These are phyloP conservation scores for Tenthredo notha DNA, from an alignment of 2,888 invertebrate species.

Conservation along the genomic window DNA sequence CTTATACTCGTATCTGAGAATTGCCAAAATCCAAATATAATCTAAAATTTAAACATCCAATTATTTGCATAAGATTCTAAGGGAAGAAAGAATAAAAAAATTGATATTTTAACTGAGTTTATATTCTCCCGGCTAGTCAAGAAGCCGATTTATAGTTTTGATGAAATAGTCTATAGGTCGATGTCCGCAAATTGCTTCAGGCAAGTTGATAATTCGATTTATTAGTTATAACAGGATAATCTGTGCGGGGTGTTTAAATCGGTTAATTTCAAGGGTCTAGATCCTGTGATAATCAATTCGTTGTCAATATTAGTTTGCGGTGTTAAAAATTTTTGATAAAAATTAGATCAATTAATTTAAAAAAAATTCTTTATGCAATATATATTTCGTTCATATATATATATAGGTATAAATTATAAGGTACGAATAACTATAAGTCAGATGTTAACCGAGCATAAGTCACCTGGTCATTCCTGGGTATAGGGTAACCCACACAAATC, in stretches of 20 bases:
- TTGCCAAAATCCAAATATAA: too few species aligned
- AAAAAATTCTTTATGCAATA: too few species aligned
- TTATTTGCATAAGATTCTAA: not conserved
- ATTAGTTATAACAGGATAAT: not conserved
- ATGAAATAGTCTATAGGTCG: not conserved
- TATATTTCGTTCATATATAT: too few species aligned
- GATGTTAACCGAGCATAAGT: conserved; percentile 9
- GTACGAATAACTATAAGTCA: not conserved
- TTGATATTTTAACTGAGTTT: too few species aligned
- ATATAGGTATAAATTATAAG: too few species aligned
- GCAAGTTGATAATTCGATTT: conserved; percentile 4
- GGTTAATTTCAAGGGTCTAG: not conserved
- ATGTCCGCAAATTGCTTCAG: conserved; percentile 10
- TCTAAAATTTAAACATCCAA: not conserved
- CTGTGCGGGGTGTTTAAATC: not conserved
- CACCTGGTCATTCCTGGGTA: not conserved
- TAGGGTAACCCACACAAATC: conserved; percentile 7
- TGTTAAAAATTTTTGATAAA: not conserved
- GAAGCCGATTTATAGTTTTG: conserved; percentile 2
- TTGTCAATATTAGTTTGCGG: too few species aligned
- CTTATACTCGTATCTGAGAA: not conserved
- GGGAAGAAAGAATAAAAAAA: not conserved
- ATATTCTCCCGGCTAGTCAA: not conserved
- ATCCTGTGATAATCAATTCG: not conserved
- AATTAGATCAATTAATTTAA: too few species aligned